A percentile compares a stretch with the other conserved stretches of the same genome.
Evolutionary conservation across 2,888 invertebrate genomes (phyloP).

Genomic region (Lasioglossum zephyrum): DNA sequence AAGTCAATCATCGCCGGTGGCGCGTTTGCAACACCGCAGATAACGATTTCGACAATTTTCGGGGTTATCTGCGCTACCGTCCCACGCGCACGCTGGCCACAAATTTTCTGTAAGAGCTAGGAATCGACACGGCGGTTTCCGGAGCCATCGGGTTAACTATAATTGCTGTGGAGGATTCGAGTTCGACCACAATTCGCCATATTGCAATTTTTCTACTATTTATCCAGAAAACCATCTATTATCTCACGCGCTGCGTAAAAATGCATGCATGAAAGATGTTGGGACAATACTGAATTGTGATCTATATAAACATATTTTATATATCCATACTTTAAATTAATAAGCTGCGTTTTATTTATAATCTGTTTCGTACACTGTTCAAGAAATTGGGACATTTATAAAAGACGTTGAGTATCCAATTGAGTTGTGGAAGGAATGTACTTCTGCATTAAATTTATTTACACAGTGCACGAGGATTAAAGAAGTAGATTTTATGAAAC

Average conservation of each 20-base stretch:
- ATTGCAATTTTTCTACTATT: too few species aligned
- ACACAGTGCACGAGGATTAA: background rate
- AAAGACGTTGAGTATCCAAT: background rate
- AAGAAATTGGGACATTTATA: background rate
- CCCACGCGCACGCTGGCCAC: background rate
- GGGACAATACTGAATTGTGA: background rate
- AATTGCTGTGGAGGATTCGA: background rate
- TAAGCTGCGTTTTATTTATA: too few species aligned
- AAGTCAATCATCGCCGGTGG: slow-evolving; percentile 61
- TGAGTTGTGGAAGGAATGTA: background rate
- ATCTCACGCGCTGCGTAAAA: background rate
- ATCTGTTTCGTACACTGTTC: too few species aligned
- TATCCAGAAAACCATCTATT: background rate
- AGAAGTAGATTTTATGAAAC: background rate
- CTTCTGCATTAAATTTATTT: too few species aligned
- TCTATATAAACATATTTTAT: background rate
- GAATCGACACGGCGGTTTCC: background rate
- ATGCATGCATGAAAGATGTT: background rate
- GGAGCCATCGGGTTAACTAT: background rate
- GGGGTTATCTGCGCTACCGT: slow-evolving; percentile 33
- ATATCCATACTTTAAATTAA: background rate
- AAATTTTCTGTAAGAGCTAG: slow-evolving; percentile 42
- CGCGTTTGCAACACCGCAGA: slow-evolving; percentile 50
- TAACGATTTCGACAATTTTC: slow-evolving; percentile 62
- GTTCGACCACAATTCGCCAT: background rate